Evolutionary conservation across 2,888 invertebrate genomes (phyloP), one percentile per base, ranked within the genome.

Genomic region (Aporophyla lueneburgensis): DNA sequence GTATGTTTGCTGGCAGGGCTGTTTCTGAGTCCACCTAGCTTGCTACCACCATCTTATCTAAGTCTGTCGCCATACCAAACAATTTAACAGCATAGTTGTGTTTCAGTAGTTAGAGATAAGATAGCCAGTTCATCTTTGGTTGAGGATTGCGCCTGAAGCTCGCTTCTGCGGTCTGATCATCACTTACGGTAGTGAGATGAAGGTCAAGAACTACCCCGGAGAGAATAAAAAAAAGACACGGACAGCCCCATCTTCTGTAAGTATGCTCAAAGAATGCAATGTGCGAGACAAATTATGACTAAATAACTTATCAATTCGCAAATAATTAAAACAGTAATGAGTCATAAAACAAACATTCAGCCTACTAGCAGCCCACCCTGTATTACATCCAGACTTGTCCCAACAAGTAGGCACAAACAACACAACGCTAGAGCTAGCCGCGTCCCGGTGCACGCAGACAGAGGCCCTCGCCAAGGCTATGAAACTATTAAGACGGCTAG

Each of bases 401-500:
- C 63, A 65, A 73, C 24, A 53, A 58, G 40, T 74, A 83, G 80
- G 71, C 76, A 63, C 27, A 71, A 59, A 78, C 54, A 63, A 66
- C 61, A 40, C 59, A 40, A 49, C 4, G 5, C 27, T n/a, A 33
- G 19, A 19, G 1, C 54, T 14, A 51, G 59, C n/a, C 70, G 43
- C 49, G 24, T 21, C 53, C 5, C 16, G 19, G n/a, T 58, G 76
- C 80, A 69, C 21, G 67, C 76, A 65, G 68, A 69, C 70, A 43
- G 53, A 19, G 14, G 7, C 43, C 61, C 71, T 46, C 63, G 83
- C 83, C 83, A 83, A 83, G 68, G 58, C 33, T 54, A 7, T 16
- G 27, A 43, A n/a, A 65, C 80, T 71, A 77, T 83, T 74, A 74
- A 71, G 74, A 56, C 74, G 83, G 80, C 83, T 77, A 83, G 83